These are phyloP conservation scores for Protonibea diacanthus DNA, from an alignment of 2,797 vertebrate genomes.

Conservation along the genomic window DNA sequence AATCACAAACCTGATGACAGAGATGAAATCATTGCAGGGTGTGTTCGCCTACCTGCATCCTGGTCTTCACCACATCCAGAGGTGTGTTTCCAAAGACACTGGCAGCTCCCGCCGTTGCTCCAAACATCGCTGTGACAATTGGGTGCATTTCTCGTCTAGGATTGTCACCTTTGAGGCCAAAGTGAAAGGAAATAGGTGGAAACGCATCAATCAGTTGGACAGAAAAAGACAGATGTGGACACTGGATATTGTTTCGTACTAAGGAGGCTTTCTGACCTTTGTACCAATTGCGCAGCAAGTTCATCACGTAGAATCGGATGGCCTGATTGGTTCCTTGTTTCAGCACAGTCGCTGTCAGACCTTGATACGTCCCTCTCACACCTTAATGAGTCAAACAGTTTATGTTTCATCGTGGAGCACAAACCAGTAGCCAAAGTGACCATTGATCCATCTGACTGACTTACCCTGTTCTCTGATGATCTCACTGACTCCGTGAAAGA, in stretches of 20 bases:
- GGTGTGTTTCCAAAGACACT: conserved; percentile 91
- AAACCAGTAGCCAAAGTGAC: not conserved
- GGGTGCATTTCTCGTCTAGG: conserved; percentile 85
- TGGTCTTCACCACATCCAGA: conserved; percentile 90
- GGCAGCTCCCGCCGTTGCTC: conserved; percentile 87
- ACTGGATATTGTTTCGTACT: not conserved
- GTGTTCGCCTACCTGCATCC: conserved; percentile 87
- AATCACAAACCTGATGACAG: not conserved
- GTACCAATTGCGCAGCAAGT: conserved; percentile 88
- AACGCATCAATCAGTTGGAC: not conserved
- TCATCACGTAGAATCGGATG: conserved; percentile 91
- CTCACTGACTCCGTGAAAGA: conserved; percentile 88
- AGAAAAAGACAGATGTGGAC: not conserved
- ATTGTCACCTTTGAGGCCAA: conserved; percentile 82
- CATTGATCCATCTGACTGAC: not conserved
- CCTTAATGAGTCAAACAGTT: conserved; percentile 73
- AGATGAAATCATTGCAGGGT: not conserved
- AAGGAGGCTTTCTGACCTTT: conserved; percentile 79
- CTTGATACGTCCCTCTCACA: conserved; percentile 88
- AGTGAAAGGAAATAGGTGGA: not conserved
- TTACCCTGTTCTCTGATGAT: conserved; percentile 89
- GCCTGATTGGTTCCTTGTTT: conserved; percentile 91
- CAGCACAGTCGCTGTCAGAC: conserved; percentile 87
- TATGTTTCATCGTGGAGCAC: not conserved
- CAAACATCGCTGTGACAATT: conserved; percentile 87